phyloP scores from a whole-genome alignment of 2,888 invertebrate species.

The Chloroclystis v-ata region DNA sequence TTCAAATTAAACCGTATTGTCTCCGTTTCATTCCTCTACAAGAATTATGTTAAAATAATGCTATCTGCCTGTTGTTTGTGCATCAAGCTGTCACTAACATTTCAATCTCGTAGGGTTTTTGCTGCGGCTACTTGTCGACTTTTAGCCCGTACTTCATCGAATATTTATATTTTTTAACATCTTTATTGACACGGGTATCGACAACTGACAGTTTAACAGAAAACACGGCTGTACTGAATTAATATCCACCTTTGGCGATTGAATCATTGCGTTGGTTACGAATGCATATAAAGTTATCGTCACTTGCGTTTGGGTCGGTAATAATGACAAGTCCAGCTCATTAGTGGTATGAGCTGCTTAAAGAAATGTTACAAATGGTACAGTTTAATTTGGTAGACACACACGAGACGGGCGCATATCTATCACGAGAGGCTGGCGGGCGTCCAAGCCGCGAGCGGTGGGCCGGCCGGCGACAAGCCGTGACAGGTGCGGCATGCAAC shows the following conservation, averaged over 20 bases:
- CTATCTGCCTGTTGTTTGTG: constrained; percentile 72
- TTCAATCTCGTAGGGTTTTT: constrained; percentile 72
- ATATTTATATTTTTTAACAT: constrained; percentile 75
- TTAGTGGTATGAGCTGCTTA: constrained; percentile 64
- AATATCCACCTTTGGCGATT: constrained; percentile 42
- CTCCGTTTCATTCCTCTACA: constrained; percentile 67
- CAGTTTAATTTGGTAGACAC: constrained; percentile 77
- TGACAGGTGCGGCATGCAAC: constrained; percentile 76
- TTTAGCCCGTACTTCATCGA: constrained; percentile 56
- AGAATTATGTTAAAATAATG: constrained; percentile 76
- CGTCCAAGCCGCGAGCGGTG: constrained; percentile 72
- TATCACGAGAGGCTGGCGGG: constrained; percentile 68
- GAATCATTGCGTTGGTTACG: neutral
- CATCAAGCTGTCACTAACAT: constrained; percentile 74
- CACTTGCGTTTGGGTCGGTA: constrained; percentile 26
- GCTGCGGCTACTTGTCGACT: constrained; percentile 57
- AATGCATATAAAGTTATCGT: constrained; percentile 20
- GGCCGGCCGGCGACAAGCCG: constrained; percentile 67
- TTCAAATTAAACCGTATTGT: constrained; percentile 69
- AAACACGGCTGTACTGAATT: constrained; percentile 30
- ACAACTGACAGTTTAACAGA: constrained; percentile 59
- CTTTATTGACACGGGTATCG: constrained; percentile 71
- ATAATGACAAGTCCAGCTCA: constrained; percentile 52
- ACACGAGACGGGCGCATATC: constrained; percentile 69
- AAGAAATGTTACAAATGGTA: constrained; percentile 72